Base-by-base conservation (phyloP, 1,140 invertebrate genomes). In the Papilio dardanus region DNA sequence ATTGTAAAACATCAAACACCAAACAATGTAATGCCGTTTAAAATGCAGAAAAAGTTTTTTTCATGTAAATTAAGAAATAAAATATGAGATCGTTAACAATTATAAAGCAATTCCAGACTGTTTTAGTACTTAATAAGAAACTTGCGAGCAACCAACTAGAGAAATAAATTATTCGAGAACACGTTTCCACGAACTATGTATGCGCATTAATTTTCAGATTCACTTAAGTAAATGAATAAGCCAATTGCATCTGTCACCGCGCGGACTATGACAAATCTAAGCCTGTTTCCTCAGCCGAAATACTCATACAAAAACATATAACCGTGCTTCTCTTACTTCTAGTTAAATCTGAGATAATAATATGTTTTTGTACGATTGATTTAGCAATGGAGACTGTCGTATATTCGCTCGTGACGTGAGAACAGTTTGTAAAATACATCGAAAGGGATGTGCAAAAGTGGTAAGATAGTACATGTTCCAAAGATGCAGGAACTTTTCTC, bases 401-500 rank as follows among this genome's bases (percentile, higher is more conserved):
- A 0, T 37, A 37, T 37, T 37, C 50, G 21, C 16, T 28, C 24
- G 54, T 28, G 54, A 62, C 24, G 12, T 28, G 54, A 28, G 54
- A 14, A 5, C 2, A 8, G 50, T 58, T 58, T 16, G 19, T 58
- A 58, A n/a, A n/a, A 58, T 58, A 21, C 12, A 4, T 46, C 8
- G 42, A 46, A 16, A 46, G 16, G 8, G 42, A 46, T 16, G 42
- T 28, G 30, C 24, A 62, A 62, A 5, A 62, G 21, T 62, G 24
- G 54, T 62, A 28, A 62, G 54, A n/a, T 40, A 33, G 54, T n/a
- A 19, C 12, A 40, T 40, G 33, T 14, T 69, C 35, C 35, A 40
- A 37, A 69, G 31, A 69, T 69, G 35, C 67, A 40, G 67, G 35
- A 69, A 69, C 67, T 69, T 69, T 69, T 69, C 31, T 69, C 67